Conservation (phyloP, 2,888 invertebrate genomes). For the Nipponacmea schrenckii region DNA sequence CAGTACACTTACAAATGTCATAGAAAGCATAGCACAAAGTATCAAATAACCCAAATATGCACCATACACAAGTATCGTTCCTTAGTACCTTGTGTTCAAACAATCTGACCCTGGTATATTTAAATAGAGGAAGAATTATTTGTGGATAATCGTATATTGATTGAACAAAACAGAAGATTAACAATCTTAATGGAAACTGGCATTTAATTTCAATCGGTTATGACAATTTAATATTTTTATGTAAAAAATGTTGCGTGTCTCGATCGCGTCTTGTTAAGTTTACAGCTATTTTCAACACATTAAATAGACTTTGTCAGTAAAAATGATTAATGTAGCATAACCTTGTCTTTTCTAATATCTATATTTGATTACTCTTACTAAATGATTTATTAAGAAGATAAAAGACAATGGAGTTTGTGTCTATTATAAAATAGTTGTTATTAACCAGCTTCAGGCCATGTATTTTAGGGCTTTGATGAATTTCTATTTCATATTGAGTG, state of each 20-base stretch:
- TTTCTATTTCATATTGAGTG: too few species aligned
- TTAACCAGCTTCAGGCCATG: slow-evolving; percentile 10
- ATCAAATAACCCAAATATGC: too few species aligned
- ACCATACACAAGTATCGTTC: too few species aligned
- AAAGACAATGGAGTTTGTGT: neutral
- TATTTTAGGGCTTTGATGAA: neutral
- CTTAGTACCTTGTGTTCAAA: too few species aligned
- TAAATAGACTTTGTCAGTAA: slow-evolving; percentile 3
- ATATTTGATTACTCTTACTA: neutral
- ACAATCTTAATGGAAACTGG: neutral
- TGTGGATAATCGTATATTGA: too few species aligned
- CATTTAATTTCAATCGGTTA: neutral
- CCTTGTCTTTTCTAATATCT: slow-evolving; percentile 7
- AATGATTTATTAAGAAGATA: slow-evolving; percentile 5
- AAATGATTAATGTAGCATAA: neutral
- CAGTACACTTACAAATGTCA: too few species aligned
- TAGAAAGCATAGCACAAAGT: too few species aligned
- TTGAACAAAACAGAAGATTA: too few species aligned
- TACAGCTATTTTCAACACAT: slow-evolving; percentile 2
- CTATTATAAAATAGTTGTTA: neutral
- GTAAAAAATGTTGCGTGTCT: slow-evolving; percentile 5
- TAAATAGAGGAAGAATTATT: too few species aligned
- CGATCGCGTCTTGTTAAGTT: neutral
- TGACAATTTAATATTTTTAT: slow-evolving; percentile 1
- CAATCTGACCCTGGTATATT: too few species aligned